These are phyloP conservation scores for Sanderia malayensis DNA, from an alignment of 30 jellyfish, hydroid and myxozoan species.

Conservation along the genomic window DNA sequence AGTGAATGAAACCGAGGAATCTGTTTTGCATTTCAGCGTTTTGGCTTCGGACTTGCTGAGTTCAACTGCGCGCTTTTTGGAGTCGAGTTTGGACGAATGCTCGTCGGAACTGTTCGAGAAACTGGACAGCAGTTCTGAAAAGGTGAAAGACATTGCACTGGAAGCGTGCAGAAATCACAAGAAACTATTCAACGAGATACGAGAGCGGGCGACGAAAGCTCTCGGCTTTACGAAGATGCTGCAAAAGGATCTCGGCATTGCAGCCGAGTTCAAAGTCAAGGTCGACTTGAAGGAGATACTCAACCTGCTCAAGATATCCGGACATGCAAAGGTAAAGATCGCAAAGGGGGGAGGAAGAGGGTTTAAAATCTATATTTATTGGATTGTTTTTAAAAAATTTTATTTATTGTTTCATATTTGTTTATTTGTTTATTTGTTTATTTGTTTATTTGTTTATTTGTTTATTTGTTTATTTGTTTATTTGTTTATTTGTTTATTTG, in stretches of 20 bases:
- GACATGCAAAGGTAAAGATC: slow-evolving; percentile 75
- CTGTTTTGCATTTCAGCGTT: slow-evolving; percentile 72
- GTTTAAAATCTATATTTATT: too few species aligned
- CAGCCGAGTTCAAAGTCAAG: slow-evolving; percentile 74
- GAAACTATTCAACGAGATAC: slow-evolving; percentile 66
- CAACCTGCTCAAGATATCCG: slow-evolving; percentile 38
- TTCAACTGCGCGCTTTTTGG: slow-evolving; percentile 83
- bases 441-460: neutral
- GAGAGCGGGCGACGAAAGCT: slow-evolving; percentile 86
- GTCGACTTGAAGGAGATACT: slow-evolving; percentile 46
- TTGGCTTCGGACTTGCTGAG: slow-evolving; percentile 81
- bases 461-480: neutral
- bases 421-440: neutral
- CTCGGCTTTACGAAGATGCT: slow-evolving; percentile 95
- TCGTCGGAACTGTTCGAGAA: slow-evolving; percentile 52
- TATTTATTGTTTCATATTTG: neutral
- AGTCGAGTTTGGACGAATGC: slow-evolving; percentile 74
- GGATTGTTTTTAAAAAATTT: neutral
- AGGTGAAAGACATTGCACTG: slow-evolving; percentile 45
- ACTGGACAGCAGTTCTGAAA: slow-evolving; percentile 56
- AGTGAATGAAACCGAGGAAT: too few species aligned
- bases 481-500: too few species aligned
- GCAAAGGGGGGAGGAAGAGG: too few species aligned
- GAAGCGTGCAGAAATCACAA: slow-evolving; percentile 75
- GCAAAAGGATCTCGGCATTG: slow-evolving; percentile 93